Evolutionary conservation across 2,113 vertebrate genomes (phyloP), one percentile per base, ranked within the genome.

Genomic region (Podilymbus podiceps): DNA sequence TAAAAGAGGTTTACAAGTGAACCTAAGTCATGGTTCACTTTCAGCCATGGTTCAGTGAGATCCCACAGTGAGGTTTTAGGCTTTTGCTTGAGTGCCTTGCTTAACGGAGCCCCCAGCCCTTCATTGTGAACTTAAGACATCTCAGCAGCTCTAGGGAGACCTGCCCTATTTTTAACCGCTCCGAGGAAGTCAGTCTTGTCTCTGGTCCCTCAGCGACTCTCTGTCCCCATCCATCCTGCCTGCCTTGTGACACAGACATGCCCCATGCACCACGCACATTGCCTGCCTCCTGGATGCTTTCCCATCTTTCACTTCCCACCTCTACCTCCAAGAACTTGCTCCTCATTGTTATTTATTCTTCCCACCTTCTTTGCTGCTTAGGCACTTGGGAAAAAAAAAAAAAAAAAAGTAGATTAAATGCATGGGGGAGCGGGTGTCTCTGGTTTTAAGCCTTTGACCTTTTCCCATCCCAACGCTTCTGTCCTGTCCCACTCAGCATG

Each of bases 221-320:
- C 30, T 59, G 28, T 40, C 16, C 12, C 21, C 52, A 42, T 12
- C 6, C 1, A 44, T 15, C 66, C 53, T 44, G 12, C 22, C 33
- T 25, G 16, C 5, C n/a, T 87, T 17, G 14, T 2, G 18, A 27
- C n/a, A 47, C 5, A 62, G 13, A 15, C 0, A 0, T 31, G 58
- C 33, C 75, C 7, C 35, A 33, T 14, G 38, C 4, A 11, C 35
- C 18, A n/a, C 1, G 0, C 14, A 11, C 13, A 15, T 47, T 75
- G 89, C 30, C 38, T 22, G 47, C 20, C 30, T 83, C 67, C 27
- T 44, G 16, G 24, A 38, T 85, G 18, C 3, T 77, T 80, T 50
- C n/a, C 30, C 62, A 50, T 40, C 55, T 88, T 69, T 93, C 38
- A 46, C 44, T 86, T 88, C 42, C 75, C 82, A 67, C 42, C 24